phyloP scores from a whole-genome alignment of 1,140 invertebrate genomes.

The Aphidius ervi region DNA sequence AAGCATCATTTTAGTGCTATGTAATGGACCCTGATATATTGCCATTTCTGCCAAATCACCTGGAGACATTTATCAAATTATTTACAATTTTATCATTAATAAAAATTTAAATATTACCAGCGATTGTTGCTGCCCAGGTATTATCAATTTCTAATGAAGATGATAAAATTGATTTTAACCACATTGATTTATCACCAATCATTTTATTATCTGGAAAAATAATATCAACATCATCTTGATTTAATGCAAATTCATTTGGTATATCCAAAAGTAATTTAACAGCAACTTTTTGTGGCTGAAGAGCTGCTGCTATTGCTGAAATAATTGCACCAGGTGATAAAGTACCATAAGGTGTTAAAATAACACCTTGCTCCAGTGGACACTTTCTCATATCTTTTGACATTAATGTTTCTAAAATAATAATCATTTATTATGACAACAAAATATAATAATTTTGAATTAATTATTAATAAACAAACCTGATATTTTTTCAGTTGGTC shows the following conservation, averaged over 20 bases:
- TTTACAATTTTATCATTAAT: constrained; percentile 10
- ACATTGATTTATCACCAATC: constrained; percentile 30
- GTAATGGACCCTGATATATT: constrained; percentile 58
- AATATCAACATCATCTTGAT: constrained; percentile 32
- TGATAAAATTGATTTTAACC: constrained; percentile 21
- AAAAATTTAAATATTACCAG: constrained; percentile 43
- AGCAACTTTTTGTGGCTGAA: constrained; percentile 55
- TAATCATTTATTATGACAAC: background rate
- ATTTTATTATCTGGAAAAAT: constrained; percentile 31
- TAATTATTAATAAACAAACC: constrained; percentile 30
- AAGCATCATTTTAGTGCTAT: constrained; percentile 47
- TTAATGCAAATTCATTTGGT: constrained; percentile 14
- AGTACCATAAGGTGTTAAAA: constrained; percentile 57
- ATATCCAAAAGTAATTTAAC: constrained; percentile 29
- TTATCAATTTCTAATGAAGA: constrained; percentile 51
- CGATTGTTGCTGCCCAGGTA: constrained; percentile 59
- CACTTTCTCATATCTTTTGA: constrained; percentile 39
- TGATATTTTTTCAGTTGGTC: constrained; percentile 27
- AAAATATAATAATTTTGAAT: constrained; percentile 10
- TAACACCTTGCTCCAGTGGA: constrained; percentile 59
- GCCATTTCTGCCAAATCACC: constrained; percentile 63
- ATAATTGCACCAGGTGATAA: constrained; percentile 58
- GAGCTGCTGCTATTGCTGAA: constrained; percentile 55
- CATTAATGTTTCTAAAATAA: constrained; percentile 8
- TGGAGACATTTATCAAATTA: constrained; percentile 33